Percentiles rank a stretch among this genome's conserved stretches.
These are phyloP conservation scores for Poeciliopsis infans DNA, from an alignment of 2,797 vertebrate species.

Conservation along the genomic window DNA sequence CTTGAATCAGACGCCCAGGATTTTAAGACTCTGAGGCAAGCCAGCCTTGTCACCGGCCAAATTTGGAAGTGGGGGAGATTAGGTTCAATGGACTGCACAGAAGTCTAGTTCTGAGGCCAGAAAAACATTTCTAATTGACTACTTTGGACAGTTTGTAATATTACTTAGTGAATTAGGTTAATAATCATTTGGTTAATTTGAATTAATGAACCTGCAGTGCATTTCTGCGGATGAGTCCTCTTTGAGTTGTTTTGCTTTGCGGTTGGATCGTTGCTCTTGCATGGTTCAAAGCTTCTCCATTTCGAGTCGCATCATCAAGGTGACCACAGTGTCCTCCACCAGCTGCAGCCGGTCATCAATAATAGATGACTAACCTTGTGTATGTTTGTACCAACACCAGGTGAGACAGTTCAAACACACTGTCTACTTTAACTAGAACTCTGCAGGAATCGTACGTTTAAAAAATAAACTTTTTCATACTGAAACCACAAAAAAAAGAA, in stretches of 20 bases:
- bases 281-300: slow-evolving; percentile 41
- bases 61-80: slow-evolving; percentile 38
- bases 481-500: slow-evolving; percentile 13
- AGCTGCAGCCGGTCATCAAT: slow-evolving; percentile 57
- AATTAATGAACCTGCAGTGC: not conserved
- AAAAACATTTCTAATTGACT: slow-evolving; percentile 4
- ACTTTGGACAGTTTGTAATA: slow-evolving; percentile 10
- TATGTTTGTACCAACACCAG: slow-evolving; percentile 51
- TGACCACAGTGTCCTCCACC: slow-evolving; percentile 62
- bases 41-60: slow-evolving; percentile 55
- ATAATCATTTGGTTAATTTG: not conserved
- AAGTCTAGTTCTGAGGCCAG: slow-evolving; percentile 24
- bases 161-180: not conserved
- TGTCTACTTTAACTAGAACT: slow-evolving; percentile 40
- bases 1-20: slow-evolving; percentile 45
- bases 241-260: slow-evolving; percentile 13
- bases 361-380: slow-evolving; percentile 72
- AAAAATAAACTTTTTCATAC: slow-evolving; percentile 4
- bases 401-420: slow-evolving; percentile 55
- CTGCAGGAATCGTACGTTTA: slow-evolving; percentile 13
- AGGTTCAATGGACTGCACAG: slow-evolving; percentile 52
- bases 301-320: slow-evolving; percentile 55
- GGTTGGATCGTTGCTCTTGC: slow-evolving; percentile 22
- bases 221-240: not conserved
- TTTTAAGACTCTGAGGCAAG: slow-evolving; percentile 58